Conservation (phyloP, 2,888 invertebrate species). For the Drosophila cognata region DNA sequence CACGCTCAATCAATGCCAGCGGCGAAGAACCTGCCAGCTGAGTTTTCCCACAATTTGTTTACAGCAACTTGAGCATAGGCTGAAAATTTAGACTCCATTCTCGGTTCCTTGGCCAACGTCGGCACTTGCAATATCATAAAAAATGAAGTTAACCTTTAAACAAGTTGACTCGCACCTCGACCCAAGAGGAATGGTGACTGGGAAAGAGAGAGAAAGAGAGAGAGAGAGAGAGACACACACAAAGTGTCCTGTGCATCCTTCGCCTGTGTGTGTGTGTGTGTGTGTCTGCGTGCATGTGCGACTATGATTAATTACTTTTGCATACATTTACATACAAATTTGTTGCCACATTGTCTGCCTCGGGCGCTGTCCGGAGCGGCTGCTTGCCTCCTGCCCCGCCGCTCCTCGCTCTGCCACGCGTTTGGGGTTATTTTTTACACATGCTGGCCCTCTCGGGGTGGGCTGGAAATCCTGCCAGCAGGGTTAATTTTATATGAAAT, state of each 20-base stretch:
- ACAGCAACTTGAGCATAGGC: not conserved
- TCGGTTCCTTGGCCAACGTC: not conserved
- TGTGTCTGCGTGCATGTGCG: conserved; percentile 73
- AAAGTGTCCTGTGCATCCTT: conserved; percentile 35
- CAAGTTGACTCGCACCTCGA: conserved; percentile 67
- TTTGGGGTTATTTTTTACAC: conserved; percentile 64
- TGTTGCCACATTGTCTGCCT: conserved; percentile 81
- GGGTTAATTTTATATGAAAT: conserved; percentile 80
- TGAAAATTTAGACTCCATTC: not conserved
- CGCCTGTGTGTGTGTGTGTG: conserved; percentile 33
- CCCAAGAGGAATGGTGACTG: conserved; percentile 1
- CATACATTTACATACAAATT: conserved; percentile 82
- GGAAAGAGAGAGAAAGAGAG: not conserved
- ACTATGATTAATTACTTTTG: conserved; percentile 80
- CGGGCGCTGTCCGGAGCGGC: conserved; percentile 50
- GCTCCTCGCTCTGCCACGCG: conserved; percentile 5
- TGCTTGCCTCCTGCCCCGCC: conserved; percentile 15
- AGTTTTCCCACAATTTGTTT: not conserved
- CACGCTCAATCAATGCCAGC: conserved; percentile 31
- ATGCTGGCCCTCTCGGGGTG: conserved; percentile 36
- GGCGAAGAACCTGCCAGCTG: conserved; percentile 9
- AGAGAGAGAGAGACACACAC: conserved; percentile 7
- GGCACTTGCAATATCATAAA: conserved; percentile 55
- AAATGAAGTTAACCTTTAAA: conserved; percentile 77
- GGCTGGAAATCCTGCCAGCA: conserved; percentile 53